Evolutionary conservation across 1,140 invertebrate genomes (phyloP).

Genomic region (Listronotus oregonensis): DNA sequence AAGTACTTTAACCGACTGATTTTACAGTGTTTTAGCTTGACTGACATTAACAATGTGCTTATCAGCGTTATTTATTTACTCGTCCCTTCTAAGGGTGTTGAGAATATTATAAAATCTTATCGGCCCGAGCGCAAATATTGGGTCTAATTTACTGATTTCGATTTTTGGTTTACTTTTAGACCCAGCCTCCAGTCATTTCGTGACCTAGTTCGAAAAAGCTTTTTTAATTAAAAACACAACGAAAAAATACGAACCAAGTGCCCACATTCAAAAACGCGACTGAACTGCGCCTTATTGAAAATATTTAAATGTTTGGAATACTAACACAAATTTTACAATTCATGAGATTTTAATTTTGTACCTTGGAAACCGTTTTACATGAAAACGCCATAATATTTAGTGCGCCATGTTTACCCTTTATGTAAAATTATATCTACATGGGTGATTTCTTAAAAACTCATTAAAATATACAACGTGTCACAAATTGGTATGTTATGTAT

Average conservation of each 20-base stretch:
- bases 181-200: neutral
- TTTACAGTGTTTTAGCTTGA: neutral
- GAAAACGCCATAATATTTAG: no score
- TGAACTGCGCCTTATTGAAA: slow-evolving; percentile 17
- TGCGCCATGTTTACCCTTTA: no score
- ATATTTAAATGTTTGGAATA: slow-evolving; percentile 20
- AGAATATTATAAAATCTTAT: slow-evolving; percentile 8
- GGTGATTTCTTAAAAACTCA: no score
- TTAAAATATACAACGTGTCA: no score
- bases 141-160: slow-evolving; percentile 1
- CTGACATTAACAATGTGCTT: slow-evolving; percentile 3
- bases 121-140: slow-evolving; percentile 5
- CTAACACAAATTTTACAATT: slow-evolving; percentile 17
- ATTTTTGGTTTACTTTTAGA: neutral
- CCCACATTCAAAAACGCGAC: slow-evolving; percentile 3
- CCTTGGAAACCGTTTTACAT: slow-evolving; percentile 10
- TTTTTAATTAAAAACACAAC: neutral
- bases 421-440: no score
- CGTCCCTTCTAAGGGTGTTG: slow-evolving; percentile 3
- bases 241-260: neutral
- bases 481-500: no score
- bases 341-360: slow-evolving; percentile 11
- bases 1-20: neutral
- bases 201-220: neutral
- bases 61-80: slow-evolving; percentile 2